Evolutionary conservation across 2,113 vertebrate genomes (phyloP), one percentile per base, ranked within the genome.

Genomic region (Chlamydotis undulata): DNA sequence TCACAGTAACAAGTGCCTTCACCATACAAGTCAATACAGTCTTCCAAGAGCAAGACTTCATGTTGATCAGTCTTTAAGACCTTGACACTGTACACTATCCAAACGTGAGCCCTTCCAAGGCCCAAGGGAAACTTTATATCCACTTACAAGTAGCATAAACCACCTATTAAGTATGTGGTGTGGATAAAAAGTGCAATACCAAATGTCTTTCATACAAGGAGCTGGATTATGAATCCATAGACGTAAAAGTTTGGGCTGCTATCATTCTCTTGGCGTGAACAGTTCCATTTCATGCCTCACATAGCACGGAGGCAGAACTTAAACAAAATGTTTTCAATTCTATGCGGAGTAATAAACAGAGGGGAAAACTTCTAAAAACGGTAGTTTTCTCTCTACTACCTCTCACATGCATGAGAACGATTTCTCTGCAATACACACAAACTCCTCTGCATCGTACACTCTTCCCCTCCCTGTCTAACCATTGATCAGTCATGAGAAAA

Each of bases 21-120:
- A 89, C 74, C 87, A 91, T 69, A 96, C 94, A 96, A 89, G 56
- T 77, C 83, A 91, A 77, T 33, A 73, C 41, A 61, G 90, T 90
- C 95, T 97, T 96, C 97, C 81, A 98, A 98, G 95, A 97, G 97
- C 92, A 98, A 95, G 98, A 96, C 96, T 98, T 93, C 37, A 49
- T 37, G 96, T 87, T 94, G 97, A 97, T 97, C 96, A 91, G 64
- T 63, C 85, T 92, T 85, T 67, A 65, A 93, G 89, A 75, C 55
- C 50, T 85, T 67, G 83, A 82, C 77, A 84, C 81, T 75, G 86
- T 65, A 86, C 83, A 80, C 86, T 95, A 94, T 96, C 95, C 96
- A 96, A 94, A 95, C 49, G 31, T 49, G 83, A 97, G 93, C 89
- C 91, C 93, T 97, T 97, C 92, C 93, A 90, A 47, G 26, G 81